Evolutionary conservation across 2,797 vertebrate genomes (phyloP).

Genomic region (Apodemus agrarius): DNA sequence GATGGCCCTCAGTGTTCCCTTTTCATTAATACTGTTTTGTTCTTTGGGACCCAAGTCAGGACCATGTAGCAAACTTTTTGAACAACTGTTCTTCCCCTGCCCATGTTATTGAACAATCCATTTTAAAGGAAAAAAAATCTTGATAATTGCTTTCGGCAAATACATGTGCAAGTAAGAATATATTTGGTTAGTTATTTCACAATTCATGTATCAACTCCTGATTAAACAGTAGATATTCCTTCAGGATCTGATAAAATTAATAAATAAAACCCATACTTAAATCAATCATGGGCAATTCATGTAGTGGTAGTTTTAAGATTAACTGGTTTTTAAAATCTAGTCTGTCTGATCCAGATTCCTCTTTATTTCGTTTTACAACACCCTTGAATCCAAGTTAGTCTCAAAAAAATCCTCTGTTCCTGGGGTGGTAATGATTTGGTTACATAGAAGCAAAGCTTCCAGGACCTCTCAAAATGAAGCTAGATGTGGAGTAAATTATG

Average conservation of each 20-base stretch:
- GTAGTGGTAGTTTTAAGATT: not conserved
- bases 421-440: not conserved
- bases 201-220: not conserved
- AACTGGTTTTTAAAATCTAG: constrained; percentile 11
- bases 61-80: not conserved
- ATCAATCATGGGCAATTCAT: not conserved
- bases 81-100: not conserved
- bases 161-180: not conserved
- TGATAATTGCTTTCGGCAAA: not conserved
- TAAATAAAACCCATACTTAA: not conserved
- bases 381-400: not conserved
- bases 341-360: not conserved
- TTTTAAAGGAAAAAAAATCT: not conserved
- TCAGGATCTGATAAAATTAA: not conserved
- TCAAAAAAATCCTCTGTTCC: not conserved
- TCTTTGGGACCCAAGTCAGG: constrained; percentile 28
- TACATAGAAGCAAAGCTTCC: not conserved
- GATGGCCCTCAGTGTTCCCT: constrained; percentile 27
- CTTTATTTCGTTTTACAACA: constrained; percentile 1
- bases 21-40: constrained; percentile 51
- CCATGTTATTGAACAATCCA: not conserved
- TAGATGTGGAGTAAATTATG: not conserved
- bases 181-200: not conserved
- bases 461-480: not conserved
- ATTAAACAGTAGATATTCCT: not conserved